These are phyloP conservation scores for Daphoenositta chrysoptera DNA, from an alignment of 2,113 vertebrate genomes.

Conservation along the genomic window DNA sequence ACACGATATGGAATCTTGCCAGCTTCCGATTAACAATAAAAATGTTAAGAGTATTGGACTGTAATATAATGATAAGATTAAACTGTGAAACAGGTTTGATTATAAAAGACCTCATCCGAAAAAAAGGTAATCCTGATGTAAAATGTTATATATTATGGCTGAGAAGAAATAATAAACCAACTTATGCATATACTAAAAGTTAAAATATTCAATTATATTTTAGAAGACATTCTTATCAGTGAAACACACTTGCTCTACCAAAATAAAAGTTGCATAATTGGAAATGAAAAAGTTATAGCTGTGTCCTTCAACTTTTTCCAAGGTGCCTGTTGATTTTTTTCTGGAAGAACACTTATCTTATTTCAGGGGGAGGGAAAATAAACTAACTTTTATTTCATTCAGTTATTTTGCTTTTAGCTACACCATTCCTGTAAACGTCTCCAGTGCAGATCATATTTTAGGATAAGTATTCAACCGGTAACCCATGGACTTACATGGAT, in stretches of 20 bases:
- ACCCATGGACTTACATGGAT: neutral
- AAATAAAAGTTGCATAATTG: conserved; percentile 45
- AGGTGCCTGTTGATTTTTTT: neutral
- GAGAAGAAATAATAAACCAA: conserved; percentile 22
- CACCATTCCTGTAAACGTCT: neutral
- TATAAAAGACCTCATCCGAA: neutral
- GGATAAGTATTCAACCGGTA: neutral
- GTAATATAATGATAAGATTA: conserved; percentile 46
- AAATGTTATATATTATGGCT: neutral
- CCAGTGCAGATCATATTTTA: neutral
- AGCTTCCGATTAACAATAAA: conserved; percentile 14
- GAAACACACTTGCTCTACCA: conserved; percentile 47
- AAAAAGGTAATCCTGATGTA: neutral
- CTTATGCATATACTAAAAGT: conserved; percentile 19
- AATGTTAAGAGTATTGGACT: conserved; percentile 25
- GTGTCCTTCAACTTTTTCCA: conserved; percentile 33
- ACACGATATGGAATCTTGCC: conserved; percentile 26
- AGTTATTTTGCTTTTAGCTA: neutral
- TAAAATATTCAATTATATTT: conserved; percentile 46
- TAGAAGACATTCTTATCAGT: conserved; percentile 27
- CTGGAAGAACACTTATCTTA: neutral
- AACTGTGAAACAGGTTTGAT: conserved; percentile 37
- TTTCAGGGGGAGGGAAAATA: neutral
- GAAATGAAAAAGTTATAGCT: conserved; percentile 34
- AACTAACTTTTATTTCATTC: neutral